Percentiles rank a stretch among this genome's conserved stretches.
Evolutionary conservation across 2,888 invertebrate species (phyloP).

Genomic region (Nomada lathburiana): DNA sequence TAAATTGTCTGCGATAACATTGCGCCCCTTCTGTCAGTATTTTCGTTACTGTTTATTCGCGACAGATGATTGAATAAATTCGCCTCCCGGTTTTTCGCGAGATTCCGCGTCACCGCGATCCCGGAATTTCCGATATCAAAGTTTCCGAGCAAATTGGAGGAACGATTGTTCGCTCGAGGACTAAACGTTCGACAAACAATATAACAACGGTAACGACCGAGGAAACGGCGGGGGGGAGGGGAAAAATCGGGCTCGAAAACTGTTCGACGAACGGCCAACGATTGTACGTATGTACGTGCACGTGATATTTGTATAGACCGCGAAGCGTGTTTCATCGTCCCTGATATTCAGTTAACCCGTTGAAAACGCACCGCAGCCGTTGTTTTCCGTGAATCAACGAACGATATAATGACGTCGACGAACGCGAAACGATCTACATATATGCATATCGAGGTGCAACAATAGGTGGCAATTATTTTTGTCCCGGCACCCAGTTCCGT

Average conservation of each 20-base stretch:
- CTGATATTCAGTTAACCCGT: not conserved
- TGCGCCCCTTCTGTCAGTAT: too few species aligned
- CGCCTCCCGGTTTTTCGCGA: too few species aligned
- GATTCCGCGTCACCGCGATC: too few species aligned
- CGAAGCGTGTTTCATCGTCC: not conserved
- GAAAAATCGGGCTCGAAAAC: slow-evolving; percentile 17
- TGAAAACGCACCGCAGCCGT: slow-evolving; percentile 3
- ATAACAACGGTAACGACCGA: not conserved
- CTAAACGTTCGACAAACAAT: not conserved
- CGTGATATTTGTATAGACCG: not conserved
- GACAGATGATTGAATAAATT: too few species aligned
- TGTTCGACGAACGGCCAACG: slow-evolving; percentile 1
- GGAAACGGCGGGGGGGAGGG: slow-evolving; percentile 1
- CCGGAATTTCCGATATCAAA: too few species aligned
- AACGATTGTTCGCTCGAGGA: not conserved
- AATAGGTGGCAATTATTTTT: slow-evolving; percentile 44
- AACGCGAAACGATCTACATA: slow-evolving; percentile 18
- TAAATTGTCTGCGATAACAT: too few species aligned
- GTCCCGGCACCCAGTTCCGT: not conserved
- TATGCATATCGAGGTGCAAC: not conserved
- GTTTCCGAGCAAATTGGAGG: too few species aligned
- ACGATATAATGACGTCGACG: slow-evolving; percentile 18
- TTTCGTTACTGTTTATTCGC: too few species aligned
- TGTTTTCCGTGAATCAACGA: not conserved
- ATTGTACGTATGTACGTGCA: not conserved